phyloP scores from a whole-genome alignment of 2,113 vertebrate genomes.

The Lanius collurio region DNA sequence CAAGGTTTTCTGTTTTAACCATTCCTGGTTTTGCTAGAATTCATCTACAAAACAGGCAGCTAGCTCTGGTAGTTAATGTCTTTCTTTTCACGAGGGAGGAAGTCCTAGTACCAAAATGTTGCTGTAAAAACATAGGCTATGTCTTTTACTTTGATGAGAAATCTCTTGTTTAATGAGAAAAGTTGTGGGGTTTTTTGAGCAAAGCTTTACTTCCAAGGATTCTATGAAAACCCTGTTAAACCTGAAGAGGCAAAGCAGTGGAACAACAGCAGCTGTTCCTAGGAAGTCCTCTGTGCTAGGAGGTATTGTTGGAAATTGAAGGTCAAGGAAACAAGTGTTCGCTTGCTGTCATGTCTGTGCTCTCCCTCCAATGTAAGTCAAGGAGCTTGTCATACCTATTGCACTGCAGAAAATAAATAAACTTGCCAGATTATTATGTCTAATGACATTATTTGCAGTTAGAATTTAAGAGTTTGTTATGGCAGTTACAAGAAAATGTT shows the following conservation, averaged over 20 bases:
- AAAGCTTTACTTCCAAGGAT: neutral
- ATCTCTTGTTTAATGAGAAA: neutral
- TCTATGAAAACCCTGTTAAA: neutral
- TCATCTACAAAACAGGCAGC: neutral
- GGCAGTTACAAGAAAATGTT: neutral
- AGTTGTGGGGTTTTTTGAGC: neutral
- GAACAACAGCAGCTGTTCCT: conserved; percentile 5
- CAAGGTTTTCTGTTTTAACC: neutral
- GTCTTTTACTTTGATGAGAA: neutral
- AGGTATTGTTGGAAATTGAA: neutral
- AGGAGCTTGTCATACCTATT: neutral
- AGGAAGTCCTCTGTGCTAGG: neutral
- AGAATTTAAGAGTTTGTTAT: neutral
- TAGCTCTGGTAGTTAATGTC: neutral
- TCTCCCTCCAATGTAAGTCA: neutral
- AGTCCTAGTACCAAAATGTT: neutral
- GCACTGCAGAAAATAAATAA: neutral
- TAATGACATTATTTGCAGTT: neutral
- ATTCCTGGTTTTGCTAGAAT: neutral
- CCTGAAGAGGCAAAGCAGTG: neutral
- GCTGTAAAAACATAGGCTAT: neutral
- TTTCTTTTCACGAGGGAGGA: neutral
- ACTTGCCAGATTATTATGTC: neutral
- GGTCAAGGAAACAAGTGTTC: neutral
- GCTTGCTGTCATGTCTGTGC: neutral